Evolutionary conservation across 2,888 invertebrate species (phyloP).

Genomic region (Gerris lacustris): DNA sequence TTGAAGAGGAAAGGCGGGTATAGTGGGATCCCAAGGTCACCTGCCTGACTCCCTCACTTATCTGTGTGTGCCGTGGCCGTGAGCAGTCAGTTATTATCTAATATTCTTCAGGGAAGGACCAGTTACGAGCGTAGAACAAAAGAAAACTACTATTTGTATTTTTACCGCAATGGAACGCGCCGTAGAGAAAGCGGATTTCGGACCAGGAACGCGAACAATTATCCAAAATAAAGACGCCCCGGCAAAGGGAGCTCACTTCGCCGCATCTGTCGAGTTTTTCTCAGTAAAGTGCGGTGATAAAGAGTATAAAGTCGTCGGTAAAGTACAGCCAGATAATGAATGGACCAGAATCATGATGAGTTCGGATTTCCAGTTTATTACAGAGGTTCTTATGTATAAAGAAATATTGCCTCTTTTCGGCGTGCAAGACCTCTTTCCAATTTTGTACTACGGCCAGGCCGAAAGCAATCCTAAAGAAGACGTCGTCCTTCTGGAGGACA

Average conservation of each 20-base stretch:
- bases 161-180: background rate
- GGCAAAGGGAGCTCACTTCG: conserved; percentile 22
- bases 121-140: no score
- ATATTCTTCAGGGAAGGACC: no score
- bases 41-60: no score
- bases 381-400: conserved; percentile 27
- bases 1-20: no score
- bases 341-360: background rate
- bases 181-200: background rate
- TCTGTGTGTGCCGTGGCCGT: no score
- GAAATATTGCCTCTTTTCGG: conserved; percentile 25
- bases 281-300: conserved; percentile 12
- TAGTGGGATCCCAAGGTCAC: no score
- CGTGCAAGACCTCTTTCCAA: conserved; percentile 22
- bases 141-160: no score
- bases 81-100: no score
- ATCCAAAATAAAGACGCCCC: background rate
- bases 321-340: conserved; percentile 16
- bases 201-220: background rate
- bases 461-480: conserved; percentile 14
- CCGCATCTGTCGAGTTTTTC: conserved; percentile 24
- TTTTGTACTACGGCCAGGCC: conserved; percentile 21
- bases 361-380: conserved; percentile 23
- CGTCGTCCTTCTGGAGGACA: conserved; percentile 33
- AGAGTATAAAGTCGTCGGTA: conserved; percentile 21